These are phyloP conservation scores for Rhaphigaster nebulosa DNA, from an alignment of 2,888 invertebrate species.

Conservation along the genomic window DNA sequence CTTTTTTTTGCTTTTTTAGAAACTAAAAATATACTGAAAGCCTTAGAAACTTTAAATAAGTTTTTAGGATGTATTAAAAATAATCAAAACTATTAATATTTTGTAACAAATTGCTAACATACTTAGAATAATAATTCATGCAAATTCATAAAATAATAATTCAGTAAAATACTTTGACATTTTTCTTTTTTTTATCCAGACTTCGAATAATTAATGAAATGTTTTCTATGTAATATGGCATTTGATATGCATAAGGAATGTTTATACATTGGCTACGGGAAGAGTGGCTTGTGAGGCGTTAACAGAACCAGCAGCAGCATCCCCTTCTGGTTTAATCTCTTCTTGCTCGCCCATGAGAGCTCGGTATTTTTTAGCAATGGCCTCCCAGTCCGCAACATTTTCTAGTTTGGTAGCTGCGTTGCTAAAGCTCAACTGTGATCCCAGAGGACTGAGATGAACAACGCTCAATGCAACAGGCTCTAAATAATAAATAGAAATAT, in stretches of 20 bases:
- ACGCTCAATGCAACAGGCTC: constrained; percentile 85
- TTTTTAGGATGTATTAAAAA: neutral
- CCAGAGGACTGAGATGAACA: constrained; percentile 85
- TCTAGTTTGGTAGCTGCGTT: constrained; percentile 83
- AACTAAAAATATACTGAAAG: neutral
- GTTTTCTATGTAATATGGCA: neutral
- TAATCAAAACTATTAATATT: neutral
- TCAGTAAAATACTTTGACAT: neutral
- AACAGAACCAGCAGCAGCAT: constrained; percentile 18
- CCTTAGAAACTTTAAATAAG: neutral
- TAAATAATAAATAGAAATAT: constrained; percentile 63
- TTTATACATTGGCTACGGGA: constrained; percentile 35
- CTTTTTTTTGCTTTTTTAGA: neutral
- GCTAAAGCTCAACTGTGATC: constrained; percentile 87
- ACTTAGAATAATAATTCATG: neutral
- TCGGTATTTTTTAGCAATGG: constrained; percentile 89
- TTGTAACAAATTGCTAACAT: neutral
- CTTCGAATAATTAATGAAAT: neutral
- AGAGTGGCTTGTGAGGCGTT: constrained; percentile 54
- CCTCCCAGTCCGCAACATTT: constrained; percentile 92
- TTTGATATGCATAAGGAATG: neutral
- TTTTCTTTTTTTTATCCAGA: neutral
- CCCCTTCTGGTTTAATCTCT: constrained; percentile 22
- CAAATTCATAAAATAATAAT: neutral
- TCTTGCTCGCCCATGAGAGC: constrained; percentile 75